phyloP scores from a whole-genome alignment of 23 tunicate genomes.

The Ciona savignyi region DNA sequence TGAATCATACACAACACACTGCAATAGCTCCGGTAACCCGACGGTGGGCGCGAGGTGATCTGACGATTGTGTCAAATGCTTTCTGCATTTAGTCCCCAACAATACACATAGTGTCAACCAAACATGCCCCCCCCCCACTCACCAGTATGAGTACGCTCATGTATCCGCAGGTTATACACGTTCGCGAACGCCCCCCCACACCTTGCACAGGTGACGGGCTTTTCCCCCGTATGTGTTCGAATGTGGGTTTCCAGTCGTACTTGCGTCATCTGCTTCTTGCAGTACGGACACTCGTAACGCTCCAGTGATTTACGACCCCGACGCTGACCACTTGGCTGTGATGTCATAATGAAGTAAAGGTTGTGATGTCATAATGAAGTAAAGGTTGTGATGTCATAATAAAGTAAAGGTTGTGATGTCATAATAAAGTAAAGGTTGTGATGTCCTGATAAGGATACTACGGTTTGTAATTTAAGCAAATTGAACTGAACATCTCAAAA shows the following conservation, averaged over 20 bases:
- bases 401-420: no score
- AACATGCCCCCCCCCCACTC: conserved; percentile 13
- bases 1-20: no score
- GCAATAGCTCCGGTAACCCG: no score
- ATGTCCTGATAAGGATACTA: no score
- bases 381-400: no score
- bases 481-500: no score
- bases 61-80: no score
- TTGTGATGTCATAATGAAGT: no score
- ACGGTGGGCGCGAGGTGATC: no score
- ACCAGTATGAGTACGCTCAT: conserved; percentile 66
- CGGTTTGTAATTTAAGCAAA: no score
- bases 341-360: no score
- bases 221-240: conserved; percentile 62
- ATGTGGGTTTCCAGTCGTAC: conserved; percentile 25
- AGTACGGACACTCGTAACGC: conserved; percentile 41
- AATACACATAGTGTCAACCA: conserved; percentile 25
- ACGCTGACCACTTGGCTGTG: not conserved
- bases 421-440: no score
- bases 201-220: conserved; percentile 15
- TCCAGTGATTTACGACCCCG: conserved; percentile 50
- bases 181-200: conserved; percentile 47
- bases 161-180: conserved; percentile 51
- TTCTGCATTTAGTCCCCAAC: conserved; percentile 34
- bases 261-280: conserved; percentile 35